phyloP scores from a whole-genome alignment of 1,140 invertebrate species.

The Globodera ellingtonae region DNA sequence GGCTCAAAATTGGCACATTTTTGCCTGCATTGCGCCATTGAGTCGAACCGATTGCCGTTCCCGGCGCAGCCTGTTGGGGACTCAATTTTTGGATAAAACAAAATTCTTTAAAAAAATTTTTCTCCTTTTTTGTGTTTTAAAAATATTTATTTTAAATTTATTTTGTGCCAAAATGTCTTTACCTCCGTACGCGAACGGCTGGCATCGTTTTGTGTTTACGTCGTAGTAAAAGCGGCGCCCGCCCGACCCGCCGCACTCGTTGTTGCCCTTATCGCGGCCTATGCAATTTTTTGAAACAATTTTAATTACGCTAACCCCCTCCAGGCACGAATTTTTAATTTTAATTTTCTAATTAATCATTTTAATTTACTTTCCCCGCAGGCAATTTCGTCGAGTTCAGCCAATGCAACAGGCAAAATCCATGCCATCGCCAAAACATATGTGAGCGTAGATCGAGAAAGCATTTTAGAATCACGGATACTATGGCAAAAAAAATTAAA shows the following conservation, averaged over 20 bases:
- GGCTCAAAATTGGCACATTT: slow-evolving; percentile 39
- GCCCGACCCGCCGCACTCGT: slow-evolving; percentile 32
- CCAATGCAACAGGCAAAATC: not conserved
- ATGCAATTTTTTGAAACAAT: slow-evolving; percentile 4
- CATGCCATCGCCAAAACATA: not conserved
- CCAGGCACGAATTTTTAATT: not conserved
- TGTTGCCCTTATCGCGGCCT: slow-evolving; percentile 55
- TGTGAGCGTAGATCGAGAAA: not conserved
- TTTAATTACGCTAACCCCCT: not conserved
- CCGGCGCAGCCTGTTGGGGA: slow-evolving; percentile 44
- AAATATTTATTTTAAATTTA: no score
- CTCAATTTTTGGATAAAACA: not conserved
- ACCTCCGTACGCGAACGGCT: slow-evolving; percentile 58
- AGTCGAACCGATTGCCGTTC: slow-evolving; percentile 53
- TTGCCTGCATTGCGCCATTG: slow-evolving; percentile 38
- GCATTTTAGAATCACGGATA: not conserved
- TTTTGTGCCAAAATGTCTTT: not conserved
- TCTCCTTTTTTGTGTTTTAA: not conserved
- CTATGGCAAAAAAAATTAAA: no score
- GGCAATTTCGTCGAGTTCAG: not conserved
- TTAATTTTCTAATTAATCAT: not conserved
- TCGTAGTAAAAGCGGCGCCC: slow-evolving; percentile 57
- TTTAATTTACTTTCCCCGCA: not conserved
- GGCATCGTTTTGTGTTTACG: slow-evolving; percentile 50
- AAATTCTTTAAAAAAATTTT: not conserved